Conservation (phyloP, 1,140 invertebrate genomes). For the Tribolium castaneum region DNA sequence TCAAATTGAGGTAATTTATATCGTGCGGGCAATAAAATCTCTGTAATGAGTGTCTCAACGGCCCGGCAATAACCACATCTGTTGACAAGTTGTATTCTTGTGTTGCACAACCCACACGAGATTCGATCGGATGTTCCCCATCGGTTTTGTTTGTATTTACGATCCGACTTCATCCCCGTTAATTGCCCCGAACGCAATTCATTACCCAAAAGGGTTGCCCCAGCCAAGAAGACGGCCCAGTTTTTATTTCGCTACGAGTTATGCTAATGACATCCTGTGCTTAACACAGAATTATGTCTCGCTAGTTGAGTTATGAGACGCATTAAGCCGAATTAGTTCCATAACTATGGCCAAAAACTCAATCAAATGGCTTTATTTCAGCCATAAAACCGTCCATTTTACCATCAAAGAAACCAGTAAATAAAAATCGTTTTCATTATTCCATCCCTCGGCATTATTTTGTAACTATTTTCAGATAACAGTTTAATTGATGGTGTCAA, state of each 20-base stretch:
- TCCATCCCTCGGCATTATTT: slow-evolving; percentile 52
- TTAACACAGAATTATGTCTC: slow-evolving; percentile 33
- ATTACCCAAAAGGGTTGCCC: slow-evolving; percentile 33
- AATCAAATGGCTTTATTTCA: slow-evolving; percentile 3
- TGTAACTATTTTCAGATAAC: slow-evolving; percentile 62
- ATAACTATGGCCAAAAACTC: slow-evolving; percentile 21
- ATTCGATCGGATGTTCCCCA: slow-evolving; percentile 5
- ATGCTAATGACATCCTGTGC: slow-evolving; percentile 42
- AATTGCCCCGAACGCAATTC: slow-evolving; percentile 37
- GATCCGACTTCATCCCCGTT: slow-evolving; percentile 27
- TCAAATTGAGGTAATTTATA: background rate
- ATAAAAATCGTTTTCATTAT: slow-evolving; percentile 31
- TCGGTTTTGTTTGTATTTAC: slow-evolving; percentile 35
- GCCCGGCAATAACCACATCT: slow-evolving; percentile 39
- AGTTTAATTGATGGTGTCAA: slow-evolving; percentile 63
- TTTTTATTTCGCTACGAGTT: slow-evolving; percentile 29
- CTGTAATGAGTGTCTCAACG: slow-evolving; percentile 38
- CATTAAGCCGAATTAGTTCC: slow-evolving; percentile 36
- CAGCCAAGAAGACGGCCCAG: slow-evolving; percentile 1
- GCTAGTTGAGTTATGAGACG: slow-evolving; percentile 27
- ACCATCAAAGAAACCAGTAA: background rate
- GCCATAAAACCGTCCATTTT: slow-evolving; percentile 7
- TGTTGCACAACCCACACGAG: slow-evolving; percentile 14
- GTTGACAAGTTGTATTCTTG: slow-evolving; percentile 38
- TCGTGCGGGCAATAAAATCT: slow-evolving; percentile 36